Base-by-base conservation (phyloP, 2,888 invertebrate genomes). In the Omphaloscelis lunosa region DNA sequence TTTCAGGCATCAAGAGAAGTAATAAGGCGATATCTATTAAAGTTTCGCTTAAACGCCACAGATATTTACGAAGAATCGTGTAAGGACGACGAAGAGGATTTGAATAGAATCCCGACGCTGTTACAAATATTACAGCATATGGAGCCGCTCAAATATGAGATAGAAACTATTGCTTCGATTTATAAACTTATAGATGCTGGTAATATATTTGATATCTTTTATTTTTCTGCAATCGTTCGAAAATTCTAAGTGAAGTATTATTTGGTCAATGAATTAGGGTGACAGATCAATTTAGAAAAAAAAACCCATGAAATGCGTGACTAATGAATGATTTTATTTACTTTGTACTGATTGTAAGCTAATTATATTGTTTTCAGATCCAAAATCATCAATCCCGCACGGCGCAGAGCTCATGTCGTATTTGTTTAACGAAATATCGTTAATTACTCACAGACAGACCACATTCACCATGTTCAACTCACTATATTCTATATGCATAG, bases 361-460 rank as follows among this genome's bases (percentile, higher is more conserved):
- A 62, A 41, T 65, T 59, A 23, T 56, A 62, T 82, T n/a, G 45
- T 67, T 92, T 93, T 62, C 88, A 95, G 95, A 94, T 80, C 76
- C 90, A 8, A 90, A 90, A 75, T 76, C 89, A 0, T 86, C 91
- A 8, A 87, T 96, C 17, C 95, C 96, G 0, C 88, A 90, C n/a
- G 98, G 98, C 4, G 97, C 97, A 0, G 97, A 97, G 48, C 93
- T 98, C 56, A 96, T 98, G 92, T 97, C 97, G 58, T 97, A 97
- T 89, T 93, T 98, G 76, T 98, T 98, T 90, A 96, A 97, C 75
- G 97, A 97, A 91, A 97, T 97, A 68, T 97, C 97, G 0, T 93
- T 96, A 83, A 95, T 97, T 41, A 97, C 97, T 0, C 97, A 97
- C 87, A 95, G 95, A 53, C 95, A 96, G 53, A 96, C 97, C 0